Evolutionary conservation across 2,888 invertebrate genomes (phyloP).

Genomic region (Melipona bicolor): DNA sequence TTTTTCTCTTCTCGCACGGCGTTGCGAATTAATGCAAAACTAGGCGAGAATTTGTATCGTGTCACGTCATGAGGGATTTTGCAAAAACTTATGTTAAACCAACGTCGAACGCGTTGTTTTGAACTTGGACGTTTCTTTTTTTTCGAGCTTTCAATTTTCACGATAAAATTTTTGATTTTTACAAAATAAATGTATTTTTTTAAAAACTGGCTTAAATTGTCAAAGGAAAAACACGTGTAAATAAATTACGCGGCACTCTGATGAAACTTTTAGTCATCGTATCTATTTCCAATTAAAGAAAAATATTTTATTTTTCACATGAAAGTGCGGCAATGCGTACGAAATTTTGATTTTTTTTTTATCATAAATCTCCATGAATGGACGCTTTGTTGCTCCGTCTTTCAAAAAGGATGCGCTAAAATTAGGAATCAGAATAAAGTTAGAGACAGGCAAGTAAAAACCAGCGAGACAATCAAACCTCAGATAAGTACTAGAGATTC

Average conservation of each 20-base stretch:
- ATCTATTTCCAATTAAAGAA: not conserved
- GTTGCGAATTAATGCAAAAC: too few species aligned
- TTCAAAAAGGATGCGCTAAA: not conserved
- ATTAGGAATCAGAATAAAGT: not conserved
- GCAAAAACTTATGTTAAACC: too few species aligned
- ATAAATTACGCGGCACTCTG: not conserved
- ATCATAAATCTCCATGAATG: not conserved
- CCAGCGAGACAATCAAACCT: not conserved
- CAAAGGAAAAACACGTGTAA: not conserved
- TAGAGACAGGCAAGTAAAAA: not conserved
- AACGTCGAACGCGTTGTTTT: too few species aligned
- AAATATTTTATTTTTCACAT: not conserved
- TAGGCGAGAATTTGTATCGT: too few species aligned
- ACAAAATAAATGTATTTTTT: too few species aligned
- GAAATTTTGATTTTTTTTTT: not conserved
- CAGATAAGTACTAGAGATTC: not conserved
- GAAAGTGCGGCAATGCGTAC: not conserved
- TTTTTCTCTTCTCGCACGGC: not conserved
- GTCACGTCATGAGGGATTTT: too few species aligned
- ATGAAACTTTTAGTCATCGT: not conserved
- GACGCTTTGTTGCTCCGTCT: not conserved
- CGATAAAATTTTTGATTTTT: too few species aligned
- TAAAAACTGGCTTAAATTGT: too few species aligned
- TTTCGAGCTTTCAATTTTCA: too few species aligned
- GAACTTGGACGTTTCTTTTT: too few species aligned